Evolutionary conservation across 2,797 vertebrate genomes (phyloP), one percentile per base, ranked within the genome.

Genomic region (Gadopsis bispinosus): DNA sequence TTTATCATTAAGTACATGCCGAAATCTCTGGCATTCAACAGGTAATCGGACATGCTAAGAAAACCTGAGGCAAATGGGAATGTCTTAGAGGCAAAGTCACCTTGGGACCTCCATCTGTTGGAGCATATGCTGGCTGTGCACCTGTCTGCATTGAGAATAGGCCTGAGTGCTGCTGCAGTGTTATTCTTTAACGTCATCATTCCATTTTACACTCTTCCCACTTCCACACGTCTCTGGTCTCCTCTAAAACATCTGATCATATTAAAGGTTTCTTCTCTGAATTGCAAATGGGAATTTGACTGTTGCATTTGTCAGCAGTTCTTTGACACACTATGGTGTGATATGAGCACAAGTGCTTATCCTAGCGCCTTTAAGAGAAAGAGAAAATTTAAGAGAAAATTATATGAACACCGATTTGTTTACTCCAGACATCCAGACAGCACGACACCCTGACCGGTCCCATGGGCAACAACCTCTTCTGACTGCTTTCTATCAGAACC

Each of bases 21-120:
- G 68, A 81, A 82, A 86, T 79, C 45, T 84, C 71, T 65, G 53
- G 76, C 60, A 63, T 85, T 91, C 87, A 83, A 89, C 87, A 87
- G 73, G 88, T 88, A 89, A 93, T 93, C 88, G 89, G 74, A 90
- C 87, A 86, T 75, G 83, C 72, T 84, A 80, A 80, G 88, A 88
- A 87, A 83, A 90, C 90, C 80, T 2, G 63, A 69, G 85, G 89
- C 84, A 59, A 62, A 64, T 56, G 69, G 79, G 84, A 84, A 83
- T 79, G 83, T 91, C 80, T 79, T 81, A 50, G 61, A 82, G 82
- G 88, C 83, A 90, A 86, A 89, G 91, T 93, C 90, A 93, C 87
- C 88, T 89, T 90, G 84, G 87, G 89, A 90, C 81, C 72, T 83
- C 79, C 92, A 92, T 92, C 92, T 94, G 93, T 84, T 82, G 51